Percentiles rank a stretch among this genome's conserved stretches.
phyloP scores from a whole-genome alignment of 1,140 invertebrate species.

The silkworm (Bombyx mori) region DNA sequence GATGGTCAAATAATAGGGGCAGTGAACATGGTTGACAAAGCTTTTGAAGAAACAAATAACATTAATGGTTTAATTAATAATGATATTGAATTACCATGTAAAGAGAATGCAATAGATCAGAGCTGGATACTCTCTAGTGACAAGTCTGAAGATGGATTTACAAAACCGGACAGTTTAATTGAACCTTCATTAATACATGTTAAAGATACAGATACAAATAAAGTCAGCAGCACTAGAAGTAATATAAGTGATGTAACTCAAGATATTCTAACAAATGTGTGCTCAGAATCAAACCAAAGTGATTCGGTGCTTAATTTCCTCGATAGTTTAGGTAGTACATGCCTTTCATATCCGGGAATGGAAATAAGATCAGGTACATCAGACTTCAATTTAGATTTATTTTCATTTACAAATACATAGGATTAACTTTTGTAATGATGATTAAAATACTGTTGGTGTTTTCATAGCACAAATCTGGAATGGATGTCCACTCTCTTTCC shows the following conservation, averaged over 20 bases:
- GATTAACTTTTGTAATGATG: background rate
- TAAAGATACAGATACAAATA: slow-evolving; percentile 21
- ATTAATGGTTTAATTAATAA: background rate
- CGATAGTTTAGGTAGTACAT: slow-evolving; percentile 45
- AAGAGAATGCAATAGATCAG: slow-evolving; percentile 21
- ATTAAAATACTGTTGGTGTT: too few species aligned
- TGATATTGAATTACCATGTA: slow-evolving; percentile 15
- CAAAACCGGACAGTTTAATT: slow-evolving; percentile 35
- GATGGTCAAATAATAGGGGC: slow-evolving; percentile 46
- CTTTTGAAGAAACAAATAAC: slow-evolving; percentile 4
- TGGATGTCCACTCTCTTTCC: too few species aligned
- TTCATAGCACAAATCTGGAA: too few species aligned
- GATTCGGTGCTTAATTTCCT: slow-evolving; percentile 55
- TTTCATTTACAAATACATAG: slow-evolving; percentile 48
- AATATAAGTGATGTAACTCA: slow-evolving; percentile 7
- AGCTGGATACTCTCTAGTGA: slow-evolving; percentile 27
- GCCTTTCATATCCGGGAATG: slow-evolving; percentile 44
- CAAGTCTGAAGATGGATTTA: slow-evolving; percentile 32
- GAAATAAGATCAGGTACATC: slow-evolving; percentile 43
- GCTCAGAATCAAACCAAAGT: slow-evolving; percentile 23
- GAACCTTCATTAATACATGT: slow-evolving; percentile 38
- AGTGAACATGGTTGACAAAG: slow-evolving; percentile 21
- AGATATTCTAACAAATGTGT: slow-evolving; percentile 15
- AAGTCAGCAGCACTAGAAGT: background rate
- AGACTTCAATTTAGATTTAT: slow-evolving; percentile 58